Evolutionary conservation across 2,113 vertebrate genomes (phyloP), one percentile per base, ranked within the genome.

Genomic region (Campylorhamphus procurvoides): DNA sequence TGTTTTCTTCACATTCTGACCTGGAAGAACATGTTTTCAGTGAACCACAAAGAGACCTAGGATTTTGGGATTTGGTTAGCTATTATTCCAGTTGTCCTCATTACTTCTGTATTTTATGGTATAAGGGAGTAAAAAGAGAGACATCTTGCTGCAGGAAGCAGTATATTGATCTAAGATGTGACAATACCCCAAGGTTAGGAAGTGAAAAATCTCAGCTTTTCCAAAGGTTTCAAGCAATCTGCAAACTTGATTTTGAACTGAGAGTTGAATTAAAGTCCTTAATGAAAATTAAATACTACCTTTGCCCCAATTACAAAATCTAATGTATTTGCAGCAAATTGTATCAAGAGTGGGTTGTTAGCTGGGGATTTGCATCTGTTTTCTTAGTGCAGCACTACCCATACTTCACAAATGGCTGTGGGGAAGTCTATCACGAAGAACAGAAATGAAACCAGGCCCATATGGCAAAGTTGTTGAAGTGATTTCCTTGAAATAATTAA

Each of bases 401-500:
- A 10, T 84, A 44, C 74, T 72, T 75, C 56, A 35, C 0, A 1
- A 25, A 19, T n/a, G 78, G 42, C 18, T 80, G 50, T 60, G 52
- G 28, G 35, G 56, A 87, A 89, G 69, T 47, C 28, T 84, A 31
- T 28, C 13, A 33, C 0, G 1, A 85, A 50, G 14, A 87, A 13
- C 52, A 89, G 69, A 90, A 93, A 81, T 1, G 18, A 91, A 91
- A 96, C 35, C 24, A 17, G 47, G 40, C 44, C 55, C 58, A 60
- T 39, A 84, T 46, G 68, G 82, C 77, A 88, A 94, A 92, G 78
- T 23, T 64, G 42, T 42, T 92, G 49, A 71, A 84, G 42, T 88
- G 89, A 91, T 78, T 95, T 97, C 93, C 94, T 91, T 88, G 94
- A 91, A 96, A 92, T 92, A 97, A 97, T 91, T 94, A 93, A 94